Conservation (phyloP, 2,888 invertebrate genomes). For the Leptopilina syphax region DNA sequence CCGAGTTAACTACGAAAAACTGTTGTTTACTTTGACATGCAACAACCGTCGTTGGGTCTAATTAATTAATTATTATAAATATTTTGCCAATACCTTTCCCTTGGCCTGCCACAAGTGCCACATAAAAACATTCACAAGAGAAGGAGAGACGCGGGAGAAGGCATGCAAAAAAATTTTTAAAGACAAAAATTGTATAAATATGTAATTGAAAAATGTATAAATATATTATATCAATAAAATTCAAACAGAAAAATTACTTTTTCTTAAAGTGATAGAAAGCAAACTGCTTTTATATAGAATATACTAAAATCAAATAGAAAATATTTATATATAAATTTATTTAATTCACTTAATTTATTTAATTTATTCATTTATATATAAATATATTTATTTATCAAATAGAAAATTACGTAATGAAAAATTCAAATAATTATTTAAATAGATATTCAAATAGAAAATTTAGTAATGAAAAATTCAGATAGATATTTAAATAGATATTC, state of each 20-base stretch:
- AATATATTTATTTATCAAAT: too few relatives aligned
- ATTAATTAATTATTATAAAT: slow-evolving; percentile 74
- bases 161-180: slow-evolving; percentile 81
- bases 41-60: slow-evolving; percentile 62
- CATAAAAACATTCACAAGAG: slow-evolving; percentile 85
- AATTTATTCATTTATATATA: too few relatives aligned
- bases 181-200: slow-evolving; percentile 74
- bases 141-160: slow-evolving; percentile 83
- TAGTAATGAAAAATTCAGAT: too few relatives aligned
- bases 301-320: too few relatives aligned
- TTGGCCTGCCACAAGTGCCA: slow-evolving; percentile 85
- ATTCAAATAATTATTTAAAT: too few relatives aligned
- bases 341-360: too few relatives aligned
- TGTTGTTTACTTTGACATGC: slow-evolving; percentile 5
- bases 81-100: slow-evolving; percentile 81
- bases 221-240: slow-evolving; percentile 55
- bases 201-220: slow-evolving; percentile 47
- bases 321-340: too few relatives aligned
- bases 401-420: too few relatives aligned
- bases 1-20: not conserved
- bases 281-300: too few relatives aligned
- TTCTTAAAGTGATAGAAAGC: not conserved
- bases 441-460: too few relatives aligned
- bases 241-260: slow-evolving; percentile 40
- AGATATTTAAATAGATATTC: too few relatives aligned